A percentile compares a stretch with the other conserved stretches of the same genome.
Evolutionary conservation across 2,113 vertebrate species (phyloP).

Genomic region (Phylloscopus trochilus): DNA sequence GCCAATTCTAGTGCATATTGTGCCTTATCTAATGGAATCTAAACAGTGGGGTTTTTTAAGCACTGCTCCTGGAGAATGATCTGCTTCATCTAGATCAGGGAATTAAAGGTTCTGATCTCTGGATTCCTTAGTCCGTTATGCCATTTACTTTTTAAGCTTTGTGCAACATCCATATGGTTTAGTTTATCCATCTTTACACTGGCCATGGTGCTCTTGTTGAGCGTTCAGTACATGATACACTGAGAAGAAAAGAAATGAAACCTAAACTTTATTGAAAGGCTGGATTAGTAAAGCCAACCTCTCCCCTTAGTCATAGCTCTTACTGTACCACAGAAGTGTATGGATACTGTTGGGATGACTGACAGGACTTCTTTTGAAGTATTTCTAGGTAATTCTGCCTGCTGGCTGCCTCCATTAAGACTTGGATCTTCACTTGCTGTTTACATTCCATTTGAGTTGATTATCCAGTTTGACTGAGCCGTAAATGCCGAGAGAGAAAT

Average conservation of each 20-base stretch:
- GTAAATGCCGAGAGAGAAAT: conserved; percentile 36
- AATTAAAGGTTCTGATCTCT: conserved; percentile 4
- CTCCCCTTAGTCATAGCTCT: neutral
- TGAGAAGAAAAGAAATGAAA: neutral
- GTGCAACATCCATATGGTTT: neutral
- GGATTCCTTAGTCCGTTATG: conserved; percentile 2
- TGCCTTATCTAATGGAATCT: neutral
- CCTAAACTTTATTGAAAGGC: neutral
- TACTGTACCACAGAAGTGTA: neutral
- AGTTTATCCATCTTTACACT: neutral
- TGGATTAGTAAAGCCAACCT: neutral
- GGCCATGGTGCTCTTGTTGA: neutral
- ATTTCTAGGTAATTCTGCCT: conserved; percentile 37
- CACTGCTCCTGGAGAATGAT: neutral
- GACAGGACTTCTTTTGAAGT: neutral
- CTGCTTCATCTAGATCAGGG: neutral
- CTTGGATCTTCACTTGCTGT: conserved; percentile 24
- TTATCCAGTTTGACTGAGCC: conserved; percentile 36
- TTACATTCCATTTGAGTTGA: conserved; percentile 45
- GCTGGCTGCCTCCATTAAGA: conserved; percentile 10
- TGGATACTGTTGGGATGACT: neutral
- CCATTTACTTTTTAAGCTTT: neutral
- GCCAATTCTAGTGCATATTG: neutral
- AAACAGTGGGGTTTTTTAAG: neutral
- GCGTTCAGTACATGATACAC: neutral